Evolutionary conservation across 2,888 invertebrate genomes (phyloP), one percentile per base, ranked within the genome.

Genomic region (Sphaerophoria taeniata): DNA sequence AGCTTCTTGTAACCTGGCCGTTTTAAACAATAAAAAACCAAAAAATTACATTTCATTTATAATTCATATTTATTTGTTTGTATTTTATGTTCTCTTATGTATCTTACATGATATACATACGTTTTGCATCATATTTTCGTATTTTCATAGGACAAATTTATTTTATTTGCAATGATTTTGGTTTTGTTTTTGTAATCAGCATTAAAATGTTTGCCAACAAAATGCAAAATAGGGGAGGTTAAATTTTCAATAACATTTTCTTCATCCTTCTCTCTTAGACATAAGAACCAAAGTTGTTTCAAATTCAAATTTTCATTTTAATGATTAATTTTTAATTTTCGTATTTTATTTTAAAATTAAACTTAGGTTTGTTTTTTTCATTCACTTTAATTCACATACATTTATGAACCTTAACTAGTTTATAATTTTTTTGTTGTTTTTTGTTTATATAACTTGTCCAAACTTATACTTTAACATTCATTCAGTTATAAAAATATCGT

Each of bases 41-140:
- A 16, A n/a, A 11, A 43, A 63, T 55, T 55, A 72, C 58, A 65
- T 33, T 65, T 76, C 65, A 65, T 47, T 74, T 72, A 72, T 58
- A 69, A 67, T 76, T 63, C 31, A 71, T 83, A 78, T 77, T 69
- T 83, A 83, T 77, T 77, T 81, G 65, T 67, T 56, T 82, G 60
- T 74, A 60, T 81, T 74, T 69, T 79, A 75, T 75, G 47, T n/a
- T n/a, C n/a, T 56, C 47, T 58, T 63, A 16, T 65, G 65, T 79
- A 75, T 79, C 75, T 79, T 79, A 84, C 78, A 79, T 84, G 79
- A 75, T 84, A 84, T 79, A 79, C 76, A 51, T 56, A 75, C 72
- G 47, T 63, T 78, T 45, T 47, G 55, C 11, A 34, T 49, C 3
- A 24, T 24, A 2, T 9, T 24, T 63, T 65, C 24, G 16, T 77